Base-by-base conservation (phyloP, 2,113 vertebrate species). In the Anser brachyrhynchus region DNA sequence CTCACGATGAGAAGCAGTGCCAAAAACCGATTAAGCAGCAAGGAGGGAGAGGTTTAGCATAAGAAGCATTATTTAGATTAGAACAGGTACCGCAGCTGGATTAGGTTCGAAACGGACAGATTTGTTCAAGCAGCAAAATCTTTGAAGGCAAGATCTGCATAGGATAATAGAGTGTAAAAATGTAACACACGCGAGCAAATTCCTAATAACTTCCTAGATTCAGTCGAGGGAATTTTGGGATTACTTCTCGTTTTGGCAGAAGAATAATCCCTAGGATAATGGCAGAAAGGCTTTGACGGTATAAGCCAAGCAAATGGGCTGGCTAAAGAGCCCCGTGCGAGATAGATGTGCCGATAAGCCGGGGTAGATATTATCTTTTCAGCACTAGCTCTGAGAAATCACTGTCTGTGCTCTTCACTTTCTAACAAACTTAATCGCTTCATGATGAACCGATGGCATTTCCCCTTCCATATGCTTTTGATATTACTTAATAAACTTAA, bases 381-480 rank as follows among this genome's bases (percentile, higher is more conserved):
- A 87, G 92, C 69, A 37, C 73, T 2, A 33, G 75, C 57, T 13
- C 15, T 19, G 71, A 69, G 86, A 59, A 91, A 89, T 29, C n/a
- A 10, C 71, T 43, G 65, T 18, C 75, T 71, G 71, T 12, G 69
- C 51, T 54, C 81, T 39, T 75, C 64, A 41, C 89, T 95, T 92
- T 70, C 92, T 65, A 78, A 78, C 81, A 51, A 37, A 75, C 74
- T 61, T 92, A 86, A 94, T 92, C 23, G 10, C 52, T 91, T 95
- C 74, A 74, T 22, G 75, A 89, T 83, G 90, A 90, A 91, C 84
- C n/a, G 8, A 84, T 22, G 46, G 92, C 67, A 83, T 94, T 73
- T 94, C 91, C 79, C 44, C 65, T 89, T 70, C 85, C 96, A 95
- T 61, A 44, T 83, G 89, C 89, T 96, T 93, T 91, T 86, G 72